These are phyloP conservation scores for Glaucopsyche alexis DNA, from an alignment of 2,888 invertebrate species.

Conservation along the genomic window DNA sequence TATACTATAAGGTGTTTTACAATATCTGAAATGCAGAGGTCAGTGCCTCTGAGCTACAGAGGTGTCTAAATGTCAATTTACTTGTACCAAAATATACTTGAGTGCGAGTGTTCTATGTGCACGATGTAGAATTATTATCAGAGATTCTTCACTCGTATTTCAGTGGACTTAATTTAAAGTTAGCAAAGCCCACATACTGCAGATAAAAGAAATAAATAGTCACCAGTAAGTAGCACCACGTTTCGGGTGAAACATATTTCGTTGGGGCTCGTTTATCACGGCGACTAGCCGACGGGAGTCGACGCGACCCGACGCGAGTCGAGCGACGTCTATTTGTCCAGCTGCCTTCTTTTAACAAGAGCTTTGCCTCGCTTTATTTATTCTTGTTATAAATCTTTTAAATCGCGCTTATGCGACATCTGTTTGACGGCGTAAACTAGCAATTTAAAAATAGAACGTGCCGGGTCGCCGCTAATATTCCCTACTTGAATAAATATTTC, in stretches of 20 bases:
- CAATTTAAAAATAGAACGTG: conserved; percentile 16
- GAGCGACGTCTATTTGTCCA: conserved; percentile 68
- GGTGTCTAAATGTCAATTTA: not conserved
- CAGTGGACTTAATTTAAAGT: not conserved
- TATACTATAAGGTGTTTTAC: too few relatives aligned
- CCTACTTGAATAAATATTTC: not conserved
- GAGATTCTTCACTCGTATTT: not conserved
- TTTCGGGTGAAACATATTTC: conserved; percentile 55
- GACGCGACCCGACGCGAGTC: conserved; percentile 47
- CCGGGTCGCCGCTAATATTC: not conserved
- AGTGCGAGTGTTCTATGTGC: not conserved
- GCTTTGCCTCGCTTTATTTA: conserved; percentile 68
- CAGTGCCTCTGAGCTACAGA: too few relatives aligned
- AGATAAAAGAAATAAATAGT: conserved; percentile 26
- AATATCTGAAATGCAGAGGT: too few relatives aligned
- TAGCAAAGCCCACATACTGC: conserved; percentile 1
- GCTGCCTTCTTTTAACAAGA: conserved; percentile 72
- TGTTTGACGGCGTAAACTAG: conserved; percentile 1
- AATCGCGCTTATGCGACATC: conserved; percentile 17
- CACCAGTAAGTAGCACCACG: conserved; percentile 36
- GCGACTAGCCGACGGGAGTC: conserved; percentile 39
- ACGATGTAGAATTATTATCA: not conserved
- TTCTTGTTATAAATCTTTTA: conserved; percentile 32
- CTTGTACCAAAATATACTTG: not conserved
- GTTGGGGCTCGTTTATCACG: conserved; percentile 61